These are phyloP conservation scores for Pantherophis guttatus DNA, from an alignment of 2,113 vertebrate genomes.

Conservation along the genomic window DNA sequence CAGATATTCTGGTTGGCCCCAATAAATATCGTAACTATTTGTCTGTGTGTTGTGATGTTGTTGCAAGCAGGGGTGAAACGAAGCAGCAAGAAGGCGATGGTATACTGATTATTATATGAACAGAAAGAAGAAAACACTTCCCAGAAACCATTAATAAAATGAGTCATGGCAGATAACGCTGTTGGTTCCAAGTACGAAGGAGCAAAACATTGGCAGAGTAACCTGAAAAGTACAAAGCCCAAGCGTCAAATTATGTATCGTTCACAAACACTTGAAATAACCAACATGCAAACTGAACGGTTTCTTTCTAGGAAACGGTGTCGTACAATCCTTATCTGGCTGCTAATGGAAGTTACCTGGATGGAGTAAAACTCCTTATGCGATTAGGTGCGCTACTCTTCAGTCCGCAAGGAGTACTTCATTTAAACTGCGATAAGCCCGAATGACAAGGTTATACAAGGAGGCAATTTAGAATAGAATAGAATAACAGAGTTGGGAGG, in stretches of 20 bases:
- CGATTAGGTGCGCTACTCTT: not conserved
- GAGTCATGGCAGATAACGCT: not conserved
- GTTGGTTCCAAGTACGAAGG: not conserved
- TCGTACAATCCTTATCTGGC: not conserved
- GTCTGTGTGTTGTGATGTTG: not conserved
- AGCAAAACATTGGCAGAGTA: not conserved
- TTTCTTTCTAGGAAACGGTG: not conserved
- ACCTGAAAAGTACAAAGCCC: not conserved
- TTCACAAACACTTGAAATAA: not conserved
- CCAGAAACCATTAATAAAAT: not conserved
- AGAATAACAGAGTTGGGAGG: too few relatives aligned
- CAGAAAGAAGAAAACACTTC: not conserved
- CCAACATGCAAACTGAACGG: not conserved
- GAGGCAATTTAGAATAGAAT: slow-evolving; percentile 1
- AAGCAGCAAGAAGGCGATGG: not conserved
- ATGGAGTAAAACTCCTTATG: not conserved
- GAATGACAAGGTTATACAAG: not conserved
- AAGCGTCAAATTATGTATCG: not conserved
- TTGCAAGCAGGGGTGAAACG: not conserved
- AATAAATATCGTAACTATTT: not conserved
- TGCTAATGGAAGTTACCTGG: not conserved
- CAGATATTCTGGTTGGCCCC: not conserved
- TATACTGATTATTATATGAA: not conserved
- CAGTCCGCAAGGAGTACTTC: not conserved
- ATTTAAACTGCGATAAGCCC: slow-evolving; percentile 9